Percentiles rank a stretch among this genome's conserved stretches.
Conservation (phyloP, 2,888 invertebrate genomes). For the Chorisops tibialis region DNA sequence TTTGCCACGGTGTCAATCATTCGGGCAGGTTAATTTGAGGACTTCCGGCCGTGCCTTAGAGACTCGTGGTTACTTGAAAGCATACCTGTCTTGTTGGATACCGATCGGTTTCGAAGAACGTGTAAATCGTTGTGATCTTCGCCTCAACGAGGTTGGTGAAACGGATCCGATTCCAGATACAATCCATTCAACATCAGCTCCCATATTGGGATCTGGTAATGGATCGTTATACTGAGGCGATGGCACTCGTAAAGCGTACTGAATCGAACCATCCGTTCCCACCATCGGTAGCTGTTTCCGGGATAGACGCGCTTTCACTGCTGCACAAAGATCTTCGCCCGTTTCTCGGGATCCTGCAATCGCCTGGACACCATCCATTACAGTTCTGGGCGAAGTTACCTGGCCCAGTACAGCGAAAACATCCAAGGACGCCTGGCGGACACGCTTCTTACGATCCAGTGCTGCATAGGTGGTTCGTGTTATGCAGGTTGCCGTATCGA, state of each 20-base stretch:
- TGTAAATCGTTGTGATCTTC: slow-evolving; percentile 39
- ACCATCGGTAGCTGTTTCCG: slow-evolving; percentile 70
- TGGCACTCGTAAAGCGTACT: slow-evolving; percentile 68
- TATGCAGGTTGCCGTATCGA: slow-evolving; percentile 57
- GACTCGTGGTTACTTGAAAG: too few species aligned
- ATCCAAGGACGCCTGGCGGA: slow-evolving; percentile 74
- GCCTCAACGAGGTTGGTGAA: slow-evolving; percentile 55
- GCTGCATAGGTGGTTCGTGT: slow-evolving; percentile 49
- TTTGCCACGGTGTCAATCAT: too few species aligned
- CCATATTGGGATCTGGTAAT: slow-evolving; percentile 47
- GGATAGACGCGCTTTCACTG: slow-evolving; percentile 71
- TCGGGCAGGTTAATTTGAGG: too few species aligned
- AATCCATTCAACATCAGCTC: slow-evolving; percentile 76
- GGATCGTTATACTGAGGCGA: slow-evolving; percentile 38
- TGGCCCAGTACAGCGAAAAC: slow-evolving; percentile 75
- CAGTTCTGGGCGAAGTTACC: slow-evolving; percentile 61
- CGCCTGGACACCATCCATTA: slow-evolving; percentile 62
- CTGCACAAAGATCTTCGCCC: slow-evolving; percentile 62
- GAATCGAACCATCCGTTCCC: slow-evolving; percentile 67
- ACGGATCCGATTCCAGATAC: slow-evolving; percentile 61
- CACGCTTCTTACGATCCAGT: slow-evolving; percentile 66
- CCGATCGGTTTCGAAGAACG: slow-evolving; percentile 13
- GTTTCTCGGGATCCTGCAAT: slow-evolving; percentile 57
- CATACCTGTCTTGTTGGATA: slow-evolving; percentile 14
- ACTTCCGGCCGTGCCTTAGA: too few species aligned